phyloP scores from a whole-genome alignment of 2,113 vertebrate species.

The Zosterops japonicus region DNA sequence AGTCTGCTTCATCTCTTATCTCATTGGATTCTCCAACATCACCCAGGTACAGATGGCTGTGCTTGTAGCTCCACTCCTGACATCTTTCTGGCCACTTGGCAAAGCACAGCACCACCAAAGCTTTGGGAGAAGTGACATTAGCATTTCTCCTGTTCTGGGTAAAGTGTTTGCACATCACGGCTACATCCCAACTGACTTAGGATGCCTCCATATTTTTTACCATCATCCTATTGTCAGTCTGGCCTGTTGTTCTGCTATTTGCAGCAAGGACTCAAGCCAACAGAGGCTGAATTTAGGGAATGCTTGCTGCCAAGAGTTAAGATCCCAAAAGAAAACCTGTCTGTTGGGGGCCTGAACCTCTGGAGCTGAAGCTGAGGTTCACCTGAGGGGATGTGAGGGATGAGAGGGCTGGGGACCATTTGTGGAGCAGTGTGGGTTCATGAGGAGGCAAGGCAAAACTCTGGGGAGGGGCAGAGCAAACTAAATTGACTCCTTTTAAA shows the following conservation, averaged over 20 bases:
- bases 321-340: background rate
- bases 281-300: background rate
- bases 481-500: background rate
- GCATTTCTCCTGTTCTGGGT: background rate
- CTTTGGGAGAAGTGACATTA: background rate
- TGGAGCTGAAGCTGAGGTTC: background rate
- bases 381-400: fast-evolving
- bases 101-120: background rate
- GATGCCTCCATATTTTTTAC: background rate
- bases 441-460: background rate
- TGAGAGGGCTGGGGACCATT: background rate
- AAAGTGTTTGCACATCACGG: background rate
- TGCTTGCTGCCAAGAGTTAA: background rate
- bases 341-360: background rate
- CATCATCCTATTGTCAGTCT: background rate
- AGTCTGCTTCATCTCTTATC: constrained; percentile 85
- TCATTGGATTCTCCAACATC: constrained; percentile 90
- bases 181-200: background rate
- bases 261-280: background rate
- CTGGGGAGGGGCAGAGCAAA: background rate
- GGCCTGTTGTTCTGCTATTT: background rate
- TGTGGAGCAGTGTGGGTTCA: background rate
- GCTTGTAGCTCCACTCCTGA: background rate
- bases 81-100: background rate
- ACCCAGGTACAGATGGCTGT: constrained; percentile 76